These are phyloP conservation scores for Trigoniulus corallinus DNA, from an alignment of 1,140 invertebrate species.

Conservation along the genomic window DNA sequence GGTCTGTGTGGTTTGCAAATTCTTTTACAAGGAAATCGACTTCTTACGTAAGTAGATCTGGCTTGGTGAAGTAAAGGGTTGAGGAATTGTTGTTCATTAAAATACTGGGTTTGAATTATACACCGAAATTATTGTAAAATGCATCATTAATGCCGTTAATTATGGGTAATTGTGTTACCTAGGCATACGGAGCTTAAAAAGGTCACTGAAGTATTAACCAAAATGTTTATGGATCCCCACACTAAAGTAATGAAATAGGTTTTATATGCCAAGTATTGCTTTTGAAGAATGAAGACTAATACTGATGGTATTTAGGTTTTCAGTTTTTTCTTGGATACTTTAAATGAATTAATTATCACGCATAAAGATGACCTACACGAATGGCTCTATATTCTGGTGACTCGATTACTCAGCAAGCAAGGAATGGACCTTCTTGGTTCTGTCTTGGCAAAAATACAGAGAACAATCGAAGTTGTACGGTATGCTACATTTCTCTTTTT, in stretches of 20 bases:
- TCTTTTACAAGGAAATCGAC: conserved; percentile 51
- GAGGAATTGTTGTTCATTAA: too few species aligned
- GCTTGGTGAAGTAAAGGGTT: too few species aligned
- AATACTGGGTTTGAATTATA: too few species aligned
- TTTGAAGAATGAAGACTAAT: conserved; percentile 1
- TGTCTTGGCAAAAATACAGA: conserved; percentile 72
- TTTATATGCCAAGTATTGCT: too few species aligned
- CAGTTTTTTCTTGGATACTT: conserved; percentile 75
- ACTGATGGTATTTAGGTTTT: conserved; percentile 30
- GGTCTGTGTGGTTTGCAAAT: conserved; percentile 63
- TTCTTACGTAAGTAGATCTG: conserved; percentile 29
- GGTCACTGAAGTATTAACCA: conserved; percentile 77
- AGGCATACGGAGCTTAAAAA: conserved; percentile 46
- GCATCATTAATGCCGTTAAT: too few species aligned
- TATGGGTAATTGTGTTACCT: too few species aligned
- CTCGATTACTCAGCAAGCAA: conserved; percentile 63
- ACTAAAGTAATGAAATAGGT: conserved; percentile 47
- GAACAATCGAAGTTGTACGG: conserved; percentile 68
- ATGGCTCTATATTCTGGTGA: conserved; percentile 75
- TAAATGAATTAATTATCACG: conserved; percentile 70
- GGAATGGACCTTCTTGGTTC: conserved; percentile 78
- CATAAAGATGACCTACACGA: conserved; percentile 71
- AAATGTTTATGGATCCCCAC: conserved; percentile 95
- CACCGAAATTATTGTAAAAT: too few species aligned
- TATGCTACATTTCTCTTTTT: conserved; percentile 23